phyloP scores from a whole-genome alignment of 2,888 invertebrate genomes.

The Mythimna vitellina region DNA sequence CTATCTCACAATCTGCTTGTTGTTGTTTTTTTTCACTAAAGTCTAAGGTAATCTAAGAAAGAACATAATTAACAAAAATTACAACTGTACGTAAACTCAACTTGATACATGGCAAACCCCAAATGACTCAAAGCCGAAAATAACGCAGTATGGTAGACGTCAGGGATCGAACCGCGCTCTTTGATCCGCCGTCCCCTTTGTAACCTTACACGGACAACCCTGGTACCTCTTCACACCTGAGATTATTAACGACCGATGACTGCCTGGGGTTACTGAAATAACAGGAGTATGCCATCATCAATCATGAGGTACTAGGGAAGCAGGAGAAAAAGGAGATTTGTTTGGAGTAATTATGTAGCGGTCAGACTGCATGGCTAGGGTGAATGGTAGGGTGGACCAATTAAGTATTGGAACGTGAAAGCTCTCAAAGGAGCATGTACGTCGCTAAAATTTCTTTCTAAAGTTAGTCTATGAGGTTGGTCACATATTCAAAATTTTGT shows the following conservation, averaged over 20 bases:
- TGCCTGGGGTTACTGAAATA: conserved; percentile 62
- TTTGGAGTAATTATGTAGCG: background rate
- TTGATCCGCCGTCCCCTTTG: conserved; percentile 71
- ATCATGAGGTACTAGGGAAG: conserved; percentile 34
- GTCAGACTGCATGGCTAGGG: background rate
- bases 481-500: too few species aligned
- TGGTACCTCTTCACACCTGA: conserved; percentile 69
- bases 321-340: conserved; percentile 1
- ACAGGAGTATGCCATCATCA: conserved; percentile 49
- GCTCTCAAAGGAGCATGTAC: background rate
- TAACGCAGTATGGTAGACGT: conserved; percentile 63
- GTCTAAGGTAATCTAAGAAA: background rate
- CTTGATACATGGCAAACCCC: conserved; percentile 33
- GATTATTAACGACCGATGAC: conserved; percentile 70
- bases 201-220: conserved; percentile 58
- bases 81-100: conserved; percentile 13
- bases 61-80: background rate
- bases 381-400: background rate
- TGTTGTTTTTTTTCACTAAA: too few species aligned
- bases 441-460: background rate
- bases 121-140: conserved; percentile 55
- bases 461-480: background rate
- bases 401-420: background rate
- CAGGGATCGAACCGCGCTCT: conserved; percentile 66
- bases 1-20: too few species aligned